phyloP scores from a whole-genome alignment of 2,113 vertebrate genomes.

The Alethe diademata region DNA sequence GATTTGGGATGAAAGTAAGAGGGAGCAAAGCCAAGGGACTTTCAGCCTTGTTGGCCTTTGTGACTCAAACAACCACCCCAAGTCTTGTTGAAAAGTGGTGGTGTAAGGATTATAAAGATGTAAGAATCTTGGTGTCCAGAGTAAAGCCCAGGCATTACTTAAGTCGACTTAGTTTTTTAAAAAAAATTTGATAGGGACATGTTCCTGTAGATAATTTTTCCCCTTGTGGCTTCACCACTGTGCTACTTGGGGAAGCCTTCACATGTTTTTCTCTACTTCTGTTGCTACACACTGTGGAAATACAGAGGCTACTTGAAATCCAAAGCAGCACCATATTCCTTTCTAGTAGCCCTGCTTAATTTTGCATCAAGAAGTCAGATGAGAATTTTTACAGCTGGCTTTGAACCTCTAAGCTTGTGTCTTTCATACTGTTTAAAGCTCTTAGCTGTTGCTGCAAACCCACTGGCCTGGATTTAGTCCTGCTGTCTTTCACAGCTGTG shows the following conservation, averaged over 20 bases:
- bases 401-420: not conserved
- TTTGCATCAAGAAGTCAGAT: not conserved
- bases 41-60: not conserved
- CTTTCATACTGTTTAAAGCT: not conserved
- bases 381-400: conserved; percentile 15
- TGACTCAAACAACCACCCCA: not conserved
- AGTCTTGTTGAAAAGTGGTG: not conserved
- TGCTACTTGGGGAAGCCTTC: not conserved
- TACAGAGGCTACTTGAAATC: not conserved
- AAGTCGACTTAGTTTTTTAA: not conserved
- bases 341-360: not conserved
- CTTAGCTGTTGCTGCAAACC: not conserved
- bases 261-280: not conserved
- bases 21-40: not conserved
- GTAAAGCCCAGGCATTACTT: not conserved
- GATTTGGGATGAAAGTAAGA: not conserved
- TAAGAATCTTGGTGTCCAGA: not conserved
- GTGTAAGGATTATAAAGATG: not conserved
- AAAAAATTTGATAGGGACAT: not conserved
- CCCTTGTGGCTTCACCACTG: not conserved
- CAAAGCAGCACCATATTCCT: not conserved
- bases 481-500: not conserved
- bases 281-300: not conserved
- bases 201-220: not conserved
- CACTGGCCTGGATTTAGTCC: not conserved